Evolutionary conservation across 2,888 invertebrate genomes (phyloP).

Genomic region (Maniola hyperantus): DNA sequence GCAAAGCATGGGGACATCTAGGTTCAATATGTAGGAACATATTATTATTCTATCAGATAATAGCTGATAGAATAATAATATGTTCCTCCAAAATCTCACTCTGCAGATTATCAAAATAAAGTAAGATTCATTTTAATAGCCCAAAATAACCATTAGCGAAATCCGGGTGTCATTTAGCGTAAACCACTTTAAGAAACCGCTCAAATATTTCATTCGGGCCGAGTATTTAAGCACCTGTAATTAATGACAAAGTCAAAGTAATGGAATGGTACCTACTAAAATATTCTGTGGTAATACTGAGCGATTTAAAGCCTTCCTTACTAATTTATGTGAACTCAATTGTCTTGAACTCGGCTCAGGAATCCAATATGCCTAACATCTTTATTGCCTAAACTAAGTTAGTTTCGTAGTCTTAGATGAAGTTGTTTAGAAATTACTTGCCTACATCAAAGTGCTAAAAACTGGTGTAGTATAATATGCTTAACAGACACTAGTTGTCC

Average conservation of each 20-base stretch:
- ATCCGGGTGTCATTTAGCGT: slow-evolving; percentile 24
- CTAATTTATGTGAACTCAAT: slow-evolving; percentile 32
- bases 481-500: too few species aligned
- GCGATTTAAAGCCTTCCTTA: slow-evolving; percentile 25
- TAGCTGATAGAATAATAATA: too few species aligned
- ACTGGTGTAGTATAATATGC: too few species aligned
- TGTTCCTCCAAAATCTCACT: too few species aligned
- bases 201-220: slow-evolving; percentile 27
- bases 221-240: slow-evolving; percentile 36
- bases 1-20: too few species aligned
- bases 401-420: not conserved
- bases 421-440: too few species aligned
- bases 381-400: not conserved
- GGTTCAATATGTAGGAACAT: too few species aligned
- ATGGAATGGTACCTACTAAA: not conserved
- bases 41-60: too few species aligned
- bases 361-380: slow-evolving; percentile 17
- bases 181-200: slow-evolving; percentile 28
- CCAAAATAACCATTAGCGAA: slow-evolving; percentile 22
- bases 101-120: too few species aligned
- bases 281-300: not conserved
- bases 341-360: slow-evolving; percentile 23
- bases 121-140: slow-evolving; percentile 15
- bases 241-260: slow-evolving; percentile 34
- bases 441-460: too few species aligned